These are phyloP conservation scores for Actinernus sp. DNA, from an alignment of 92 coral and sea anemone species.

Conservation along the genomic window DNA sequence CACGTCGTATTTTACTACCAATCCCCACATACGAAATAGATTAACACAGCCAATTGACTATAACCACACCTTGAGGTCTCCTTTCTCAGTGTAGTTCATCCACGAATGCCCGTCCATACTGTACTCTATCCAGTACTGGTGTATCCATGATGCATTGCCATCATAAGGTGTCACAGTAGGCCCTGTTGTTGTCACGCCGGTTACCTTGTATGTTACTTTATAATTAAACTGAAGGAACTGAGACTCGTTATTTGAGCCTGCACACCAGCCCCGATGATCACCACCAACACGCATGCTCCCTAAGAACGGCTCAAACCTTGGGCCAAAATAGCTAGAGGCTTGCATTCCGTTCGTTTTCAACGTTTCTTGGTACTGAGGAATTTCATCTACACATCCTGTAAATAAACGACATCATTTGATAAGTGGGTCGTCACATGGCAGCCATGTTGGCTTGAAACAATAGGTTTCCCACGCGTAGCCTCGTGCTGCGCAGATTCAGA, in stretches of 20 bases:
- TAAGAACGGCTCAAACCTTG: slow-evolving; percentile 48
- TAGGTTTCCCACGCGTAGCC: too few relatives aligned
- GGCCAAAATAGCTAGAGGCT: slow-evolving; percentile 74
- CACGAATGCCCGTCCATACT: slow-evolving; percentile 59
- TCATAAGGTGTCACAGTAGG: slow-evolving; percentile 2
- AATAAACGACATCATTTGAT: too few relatives aligned
- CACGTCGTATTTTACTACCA: slow-evolving; percentile 19
- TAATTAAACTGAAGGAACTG: slow-evolving; percentile 41
- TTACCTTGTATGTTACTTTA: slow-evolving; percentile 9
- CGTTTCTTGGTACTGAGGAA: background rate
- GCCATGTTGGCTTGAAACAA: too few relatives aligned
- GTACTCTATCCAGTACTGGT: slow-evolving; percentile 38
- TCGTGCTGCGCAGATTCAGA: too few relatives aligned
- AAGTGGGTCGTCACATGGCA: too few relatives aligned
- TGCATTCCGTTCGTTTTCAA: slow-evolving; percentile 23
- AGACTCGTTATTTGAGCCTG: slow-evolving; percentile 29
- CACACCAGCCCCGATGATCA: slow-evolving; percentile 66
- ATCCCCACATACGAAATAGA: too few relatives aligned
- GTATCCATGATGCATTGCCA: slow-evolving; percentile 49
- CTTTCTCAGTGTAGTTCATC: slow-evolving; percentile 37
- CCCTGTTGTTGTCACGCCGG: slow-evolving; percentile 16
- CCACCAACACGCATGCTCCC: slow-evolving; percentile 57
- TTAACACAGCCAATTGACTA: too few relatives aligned
- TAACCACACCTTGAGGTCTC: slow-evolving; percentile 20
- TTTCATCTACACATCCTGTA: slow-evolving; percentile 27